A percentile compares a stretch with the other conserved stretches of the same genome.
Conservation (phyloP, 2,113 vertebrate species). For the Aptenodytes patagonicus region DNA sequence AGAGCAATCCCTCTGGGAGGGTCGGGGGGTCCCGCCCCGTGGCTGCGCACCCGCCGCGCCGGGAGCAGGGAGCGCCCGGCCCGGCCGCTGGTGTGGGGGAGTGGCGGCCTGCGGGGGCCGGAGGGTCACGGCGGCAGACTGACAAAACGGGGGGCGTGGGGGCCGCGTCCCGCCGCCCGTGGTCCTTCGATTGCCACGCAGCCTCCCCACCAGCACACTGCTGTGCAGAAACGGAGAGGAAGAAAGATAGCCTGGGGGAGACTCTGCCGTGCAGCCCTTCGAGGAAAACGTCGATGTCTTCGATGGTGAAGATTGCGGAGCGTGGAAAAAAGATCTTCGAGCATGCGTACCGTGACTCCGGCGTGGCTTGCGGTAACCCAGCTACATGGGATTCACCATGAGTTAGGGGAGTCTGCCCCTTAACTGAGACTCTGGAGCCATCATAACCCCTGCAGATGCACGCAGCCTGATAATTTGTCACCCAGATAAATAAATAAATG, state of each 20-base stretch:
- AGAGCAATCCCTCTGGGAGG: neutral
- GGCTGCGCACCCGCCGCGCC: too few species aligned
- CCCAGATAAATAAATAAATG: neutral
- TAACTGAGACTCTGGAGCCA: too few species aligned
- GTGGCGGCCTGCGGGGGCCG: neutral
- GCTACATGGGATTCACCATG: fast-evolving
- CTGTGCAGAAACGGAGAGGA: neutral
- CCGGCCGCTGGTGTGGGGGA: too few species aligned
- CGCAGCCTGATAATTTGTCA: neutral
- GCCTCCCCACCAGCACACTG: fast-evolving
- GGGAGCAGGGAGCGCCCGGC: neutral
- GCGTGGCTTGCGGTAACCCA: fast-evolving
- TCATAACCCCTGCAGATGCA: fast-evolving
- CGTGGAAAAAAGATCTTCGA: fast-evolving
- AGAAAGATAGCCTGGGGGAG: fast-evolving
- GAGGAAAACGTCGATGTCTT: fast-evolving
- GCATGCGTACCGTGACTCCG: fast-evolving
- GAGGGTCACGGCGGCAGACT: neutral
- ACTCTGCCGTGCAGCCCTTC: fast-evolving
- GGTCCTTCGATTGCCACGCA: fast-evolving
- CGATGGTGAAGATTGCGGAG: too few species aligned
- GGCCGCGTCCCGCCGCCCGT: fast-evolving
- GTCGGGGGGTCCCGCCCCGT: too few species aligned
- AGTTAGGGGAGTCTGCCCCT: too few species aligned
- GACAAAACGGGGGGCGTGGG: neutral